A percentile compares a stretch with the other conserved stretches of the same genome.
Conservation (phyloP, 2,797 vertebrate genomes). For the Lindbergichthys nudifrons region DNA sequence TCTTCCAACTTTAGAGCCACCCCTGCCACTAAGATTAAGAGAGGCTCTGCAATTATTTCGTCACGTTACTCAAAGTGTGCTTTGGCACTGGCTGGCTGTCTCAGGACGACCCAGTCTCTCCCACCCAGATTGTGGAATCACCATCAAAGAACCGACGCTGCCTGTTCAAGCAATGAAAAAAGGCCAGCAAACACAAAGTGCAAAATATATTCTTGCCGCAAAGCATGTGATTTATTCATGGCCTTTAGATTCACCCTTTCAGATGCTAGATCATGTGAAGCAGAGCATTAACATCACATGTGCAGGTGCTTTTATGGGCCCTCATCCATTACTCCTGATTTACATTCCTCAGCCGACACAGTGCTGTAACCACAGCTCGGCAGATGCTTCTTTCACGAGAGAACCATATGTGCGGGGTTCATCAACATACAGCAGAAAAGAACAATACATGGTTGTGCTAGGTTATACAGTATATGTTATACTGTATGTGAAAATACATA, state of each 20-base stretch:
- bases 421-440: conserved; percentile 36
- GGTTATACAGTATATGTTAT: neutral
- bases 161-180: conserved; percentile 58
- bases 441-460: conserved; percentile 32
- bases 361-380: conserved; percentile 58
- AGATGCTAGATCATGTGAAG: conserved; percentile 77
- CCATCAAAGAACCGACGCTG: conserved; percentile 64
- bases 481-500: no score
- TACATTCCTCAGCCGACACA: conserved; percentile 69
- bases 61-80: conserved; percentile 61
- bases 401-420: conserved; percentile 40
- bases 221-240: conserved; percentile 77
- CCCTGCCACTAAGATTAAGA: conserved; percentile 58
- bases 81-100: conserved; percentile 41
- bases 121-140: conserved; percentile 56
- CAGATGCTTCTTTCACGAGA: conserved; percentile 45
- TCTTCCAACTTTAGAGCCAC: conserved; percentile 43
- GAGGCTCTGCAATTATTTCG: conserved; percentile 52
- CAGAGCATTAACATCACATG: conserved; percentile 75
- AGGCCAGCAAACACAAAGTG: conserved; percentile 56
- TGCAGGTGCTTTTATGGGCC: conserved; percentile 80
- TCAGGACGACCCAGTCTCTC: conserved; percentile 52
- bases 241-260: conserved; percentile 76
- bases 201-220: conserved; percentile 57
- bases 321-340: conserved; percentile 79